These are phyloP conservation scores for Sebastes steindachneri DNA, from an alignment of 2,797 vertebrate genomes.

Conservation along the genomic window DNA sequence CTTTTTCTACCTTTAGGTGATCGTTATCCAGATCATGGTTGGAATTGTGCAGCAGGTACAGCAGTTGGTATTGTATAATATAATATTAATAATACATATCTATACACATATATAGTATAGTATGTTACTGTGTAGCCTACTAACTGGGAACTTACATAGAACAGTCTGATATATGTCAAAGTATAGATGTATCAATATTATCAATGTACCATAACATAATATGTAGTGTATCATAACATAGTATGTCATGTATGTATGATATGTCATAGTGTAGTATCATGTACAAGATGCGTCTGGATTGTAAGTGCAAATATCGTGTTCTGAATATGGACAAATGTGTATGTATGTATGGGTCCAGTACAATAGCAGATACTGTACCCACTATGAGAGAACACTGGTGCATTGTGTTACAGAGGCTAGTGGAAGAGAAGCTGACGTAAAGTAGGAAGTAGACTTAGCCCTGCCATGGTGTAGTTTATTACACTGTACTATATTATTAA, in stretches of 20 bases:
- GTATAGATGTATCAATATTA: neutral
- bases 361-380: neutral
- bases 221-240: neutral
- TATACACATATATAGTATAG: too few species aligned
- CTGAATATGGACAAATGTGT: neutral
- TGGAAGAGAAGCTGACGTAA: neutral
- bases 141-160: neutral
- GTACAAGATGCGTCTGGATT: neutral
- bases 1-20: slow-evolving; percentile 39
- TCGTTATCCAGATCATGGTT: slow-evolving; percentile 71
- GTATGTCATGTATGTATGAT: neutral
- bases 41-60: slow-evolving; percentile 72
- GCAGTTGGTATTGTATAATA: neutral
- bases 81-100: too few species aligned
- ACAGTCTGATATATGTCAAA: neutral
- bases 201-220: neutral
- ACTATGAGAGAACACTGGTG: neutral
- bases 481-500: too few species aligned
- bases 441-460: neutral
- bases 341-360: neutral
- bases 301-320: neutral
- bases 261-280: neutral
- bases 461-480: too few species aligned
- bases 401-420: neutral
- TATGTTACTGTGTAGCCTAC: neutral